These are phyloP conservation scores for Epinotia nisella DNA, from an alignment of 2,888 invertebrate genomes.

Conservation along the genomic window DNA sequence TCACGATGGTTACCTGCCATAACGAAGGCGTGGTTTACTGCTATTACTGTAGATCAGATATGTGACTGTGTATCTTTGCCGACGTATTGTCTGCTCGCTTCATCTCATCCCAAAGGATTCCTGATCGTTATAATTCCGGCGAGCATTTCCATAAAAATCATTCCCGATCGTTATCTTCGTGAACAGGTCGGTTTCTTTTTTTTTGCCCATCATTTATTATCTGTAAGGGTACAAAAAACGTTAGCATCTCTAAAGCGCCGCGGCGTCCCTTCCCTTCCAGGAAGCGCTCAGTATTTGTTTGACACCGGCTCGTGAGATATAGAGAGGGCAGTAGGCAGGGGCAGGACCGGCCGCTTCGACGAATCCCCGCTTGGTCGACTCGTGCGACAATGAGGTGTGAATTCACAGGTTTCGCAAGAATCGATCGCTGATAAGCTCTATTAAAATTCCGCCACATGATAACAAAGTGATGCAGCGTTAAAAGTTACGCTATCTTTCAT, in stretches of 20 bases:
- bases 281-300: conserved; percentile 80
- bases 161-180: conserved; percentile 80
- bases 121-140: conserved; percentile 82
- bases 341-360: conserved; percentile 62
- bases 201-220: conserved; percentile 83
- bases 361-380: conserved; percentile 63
- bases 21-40: conserved; percentile 45
- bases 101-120: conserved; percentile 81
- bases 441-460: conserved; percentile 52
- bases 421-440: conserved; percentile 56
- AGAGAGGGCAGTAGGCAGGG: conserved; percentile 69
- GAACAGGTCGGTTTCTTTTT: conserved; percentile 83
- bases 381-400: conserved; percentile 73
- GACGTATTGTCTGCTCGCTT: conserved; percentile 82
- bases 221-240: conserved; percentile 80
- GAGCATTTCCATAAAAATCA: conserved; percentile 83
- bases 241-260: conserved; percentile 80
- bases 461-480: conserved; percentile 21
- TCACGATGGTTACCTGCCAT: conserved; percentile 28
- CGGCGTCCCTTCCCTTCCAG: conserved; percentile 80
- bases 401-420: conserved; percentile 64
- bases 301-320: conserved; percentile 81
- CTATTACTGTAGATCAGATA: conserved; percentile 60
- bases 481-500: conserved; percentile 24
- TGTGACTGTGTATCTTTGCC: conserved; percentile 65